Evolutionary conservation across 92 coral and sea anemone genomes (phyloP), one percentile per base, ranked within the genome.

Genomic region (Pocillopora grandis): DNA sequence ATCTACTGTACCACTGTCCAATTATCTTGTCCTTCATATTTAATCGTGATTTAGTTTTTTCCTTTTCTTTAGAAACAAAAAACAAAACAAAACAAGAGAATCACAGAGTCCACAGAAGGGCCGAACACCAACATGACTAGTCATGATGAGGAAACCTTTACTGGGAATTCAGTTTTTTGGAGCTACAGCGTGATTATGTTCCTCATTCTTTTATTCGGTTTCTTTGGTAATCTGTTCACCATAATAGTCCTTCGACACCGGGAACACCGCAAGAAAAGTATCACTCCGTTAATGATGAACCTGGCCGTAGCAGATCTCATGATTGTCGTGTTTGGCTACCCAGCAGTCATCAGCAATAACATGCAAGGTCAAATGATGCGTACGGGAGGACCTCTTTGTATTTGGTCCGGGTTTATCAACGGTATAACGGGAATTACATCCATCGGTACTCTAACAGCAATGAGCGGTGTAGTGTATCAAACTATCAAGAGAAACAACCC

Each of bases 321-420:
- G 13, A 90, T 90, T 27, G 79, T 90, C 59, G 66, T 90, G 61
- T 87, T 90, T 18, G 93, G 93, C 6, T 90, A 90, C 21, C 93
- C 93, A 3, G 78, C 72, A 5, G 77, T 85, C 15, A 66, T 90
- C 23, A 67, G 81, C 23, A 72, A 59, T 20, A 90, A 82, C 75
- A 48, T 87, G 17, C 76, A 57, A 1, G 88, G 88, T 1, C 62
- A 73, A 2, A 42, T 49, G 36, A 33, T 83, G 27, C 70, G 19
- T 0, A 72, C 84, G 15, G 87, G 64, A 12, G 37, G 56, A 36
- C 66, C 83, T 23, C 62, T 66, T 48, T 90, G 93, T 59, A 83
- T 75, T 13, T 90, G 90, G 90, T 87, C 93, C 0, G 87, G 85
- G 0, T 90, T 90, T 79, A 81, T 79, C 5, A 87, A 90, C 75